These are phyloP conservation scores for Caligus rogercresseyi DNA, from an alignment of 1,140 invertebrate genomes.

Conservation along the genomic window DNA sequence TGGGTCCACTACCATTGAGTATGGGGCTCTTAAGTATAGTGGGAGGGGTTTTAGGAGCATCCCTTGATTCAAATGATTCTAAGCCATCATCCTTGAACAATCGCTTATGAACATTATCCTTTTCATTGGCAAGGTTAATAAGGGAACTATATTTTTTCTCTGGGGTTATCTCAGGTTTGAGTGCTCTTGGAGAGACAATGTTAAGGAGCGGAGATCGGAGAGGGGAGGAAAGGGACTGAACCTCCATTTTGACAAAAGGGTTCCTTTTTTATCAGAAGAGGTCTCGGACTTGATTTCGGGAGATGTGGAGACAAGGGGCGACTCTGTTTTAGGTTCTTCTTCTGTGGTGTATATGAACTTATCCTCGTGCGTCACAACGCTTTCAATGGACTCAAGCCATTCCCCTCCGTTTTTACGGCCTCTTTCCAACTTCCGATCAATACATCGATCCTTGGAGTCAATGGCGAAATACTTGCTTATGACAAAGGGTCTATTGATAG, in stretches of 20 bases:
- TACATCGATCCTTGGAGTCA: background rate
- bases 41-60: background rate
- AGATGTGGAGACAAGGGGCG: no score
- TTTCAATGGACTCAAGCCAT: background rate
- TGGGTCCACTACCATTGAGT: no score
- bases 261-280: background rate
- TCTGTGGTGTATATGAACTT: background rate
- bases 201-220: background rate
- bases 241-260: background rate
- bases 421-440: background rate
- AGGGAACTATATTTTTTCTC: background rate
- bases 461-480: background rate
- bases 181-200: background rate
- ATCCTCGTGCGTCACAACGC: background rate
- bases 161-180: background rate
- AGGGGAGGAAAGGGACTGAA: background rate
- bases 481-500: slow-evolving; percentile 8
- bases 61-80: no score
- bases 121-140: background rate
- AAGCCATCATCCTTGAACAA: background rate
- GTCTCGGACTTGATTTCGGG: background rate
- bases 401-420: background rate
- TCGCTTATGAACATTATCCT: background rate
- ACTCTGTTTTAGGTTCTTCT: no score
- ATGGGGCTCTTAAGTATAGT: no score